Percentiles rank a stretch among this genome's conserved stretches.
phyloP scores from a whole-genome alignment of 2,113 vertebrate species.

The Callithrix jacchus region DNA sequence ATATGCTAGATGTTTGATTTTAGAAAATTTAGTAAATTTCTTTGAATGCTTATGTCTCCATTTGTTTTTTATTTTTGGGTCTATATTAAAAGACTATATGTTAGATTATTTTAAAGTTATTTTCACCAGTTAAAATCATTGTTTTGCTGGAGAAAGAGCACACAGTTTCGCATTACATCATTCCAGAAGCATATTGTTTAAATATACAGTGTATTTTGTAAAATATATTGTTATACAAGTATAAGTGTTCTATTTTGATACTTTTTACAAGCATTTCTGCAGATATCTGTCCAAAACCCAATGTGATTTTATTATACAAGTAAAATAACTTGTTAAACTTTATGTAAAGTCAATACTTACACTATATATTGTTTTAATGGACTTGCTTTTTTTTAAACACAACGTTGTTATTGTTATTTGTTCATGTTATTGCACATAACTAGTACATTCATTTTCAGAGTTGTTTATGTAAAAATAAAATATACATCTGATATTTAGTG shows the following conservation, averaged over 20 bases:
- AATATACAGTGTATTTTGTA: too few species aligned
- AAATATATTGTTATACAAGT: too few species aligned
- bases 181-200: not conserved
- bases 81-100: not conserved
- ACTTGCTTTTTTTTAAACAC: not conserved
- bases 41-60: not conserved
- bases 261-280: too few species aligned
- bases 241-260: too few species aligned
- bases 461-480: not conserved
- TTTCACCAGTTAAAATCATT: not conserved
- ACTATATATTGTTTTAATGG: not conserved
- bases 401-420: not conserved
- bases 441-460: not conserved
- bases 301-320: too few species aligned
- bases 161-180: not conserved
- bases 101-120: not conserved
- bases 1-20: not conserved
- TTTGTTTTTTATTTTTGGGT: not conserved
- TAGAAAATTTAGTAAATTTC: not conserved
- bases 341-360: not conserved
- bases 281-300: too few species aligned
- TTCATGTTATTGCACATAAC: not conserved
- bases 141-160: not conserved
- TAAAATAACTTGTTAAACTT: not conserved
- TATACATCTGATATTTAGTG: not conserved